Evolutionary conservation across 2,888 invertebrate genomes (phyloP).

Genomic region (Heliconius charithonia): DNA sequence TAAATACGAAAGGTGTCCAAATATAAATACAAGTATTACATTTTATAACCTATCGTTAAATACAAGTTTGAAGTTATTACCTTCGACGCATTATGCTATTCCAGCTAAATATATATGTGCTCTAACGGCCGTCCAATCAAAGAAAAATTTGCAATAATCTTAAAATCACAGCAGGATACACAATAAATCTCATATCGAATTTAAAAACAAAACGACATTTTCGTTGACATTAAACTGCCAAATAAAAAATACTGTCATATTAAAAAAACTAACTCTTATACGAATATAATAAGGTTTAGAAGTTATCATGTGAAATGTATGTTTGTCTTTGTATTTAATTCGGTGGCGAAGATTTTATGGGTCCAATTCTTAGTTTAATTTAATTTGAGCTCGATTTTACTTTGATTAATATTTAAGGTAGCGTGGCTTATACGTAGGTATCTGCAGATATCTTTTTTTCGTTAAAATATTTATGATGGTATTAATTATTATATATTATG

Average conservation of each 20-base stretch:
- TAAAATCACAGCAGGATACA: constrained; percentile 57
- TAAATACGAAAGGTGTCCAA: too few relatives aligned
- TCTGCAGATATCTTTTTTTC: constrained; percentile 30
- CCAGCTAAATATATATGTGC: neutral
- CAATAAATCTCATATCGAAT: constrained; percentile 61
- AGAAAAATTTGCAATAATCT: constrained; percentile 10
- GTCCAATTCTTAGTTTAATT: constrained; percentile 62
- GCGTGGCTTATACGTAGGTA: constrained; percentile 28
- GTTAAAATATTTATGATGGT: constrained; percentile 47
- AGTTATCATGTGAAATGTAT: neutral
- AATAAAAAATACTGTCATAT: constrained; percentile 28
- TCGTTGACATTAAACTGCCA: constrained; percentile 58
- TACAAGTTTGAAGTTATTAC: neutral
- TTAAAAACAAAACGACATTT: constrained; percentile 59
- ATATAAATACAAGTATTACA: too few relatives aligned
- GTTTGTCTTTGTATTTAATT: constrained; percentile 31
- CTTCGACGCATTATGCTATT: neutral
- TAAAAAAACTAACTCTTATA: constrained; percentile 11
- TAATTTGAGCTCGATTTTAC: constrained; percentile 64
- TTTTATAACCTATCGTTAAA: too few relatives aligned
- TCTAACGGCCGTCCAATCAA: constrained; percentile 2
- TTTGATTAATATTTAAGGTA: constrained; percentile 64
- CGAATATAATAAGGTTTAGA: constrained; percentile 11
- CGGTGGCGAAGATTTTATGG: constrained; percentile 43
- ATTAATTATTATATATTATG: constrained; percentile 48